These are phyloP conservation scores for Pachyramphus minor DNA, from an alignment of 2,113 vertebrate genomes.

Conservation along the genomic window DNA sequence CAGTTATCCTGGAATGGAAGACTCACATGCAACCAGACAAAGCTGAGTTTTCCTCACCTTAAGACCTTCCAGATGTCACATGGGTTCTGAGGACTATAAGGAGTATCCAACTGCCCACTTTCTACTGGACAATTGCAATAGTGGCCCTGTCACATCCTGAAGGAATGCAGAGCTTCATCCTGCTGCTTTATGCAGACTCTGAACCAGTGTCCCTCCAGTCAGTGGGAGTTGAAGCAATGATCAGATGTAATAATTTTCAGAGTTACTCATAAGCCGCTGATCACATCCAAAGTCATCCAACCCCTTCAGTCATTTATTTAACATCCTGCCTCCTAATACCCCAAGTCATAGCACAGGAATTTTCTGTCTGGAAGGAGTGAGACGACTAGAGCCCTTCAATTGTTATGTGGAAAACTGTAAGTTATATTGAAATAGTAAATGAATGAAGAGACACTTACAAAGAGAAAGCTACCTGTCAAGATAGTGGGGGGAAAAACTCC, in stretches of 20 bases:
- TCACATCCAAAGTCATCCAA: background rate
- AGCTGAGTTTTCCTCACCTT: background rate
- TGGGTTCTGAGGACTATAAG: background rate
- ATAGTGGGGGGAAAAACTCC: background rate
- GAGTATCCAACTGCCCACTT: background rate
- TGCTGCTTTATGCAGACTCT: background rate
- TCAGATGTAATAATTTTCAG: background rate
- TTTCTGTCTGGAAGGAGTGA: background rate
- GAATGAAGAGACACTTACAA: background rate
- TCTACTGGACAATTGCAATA: background rate
- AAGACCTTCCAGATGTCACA: background rate
- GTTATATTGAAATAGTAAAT: background rate
- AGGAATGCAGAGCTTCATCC: background rate
- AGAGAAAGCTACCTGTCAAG: conserved; percentile 9
- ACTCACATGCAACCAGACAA: background rate
- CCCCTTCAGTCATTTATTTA: background rate
- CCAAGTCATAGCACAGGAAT: background rate
- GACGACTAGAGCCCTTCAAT: background rate
- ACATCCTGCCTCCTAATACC: background rate
- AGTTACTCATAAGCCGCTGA: background rate
- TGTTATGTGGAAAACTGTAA: background rate
- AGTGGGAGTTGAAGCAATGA: background rate
- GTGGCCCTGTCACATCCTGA: background rate
- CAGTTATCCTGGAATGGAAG: background rate
- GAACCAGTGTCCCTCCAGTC: background rate